Percentiles rank a stretch among this genome's conserved stretches.
Conservation (phyloP, 2,113 vertebrate genomes). For the Saccopteryx leptura region DNA sequence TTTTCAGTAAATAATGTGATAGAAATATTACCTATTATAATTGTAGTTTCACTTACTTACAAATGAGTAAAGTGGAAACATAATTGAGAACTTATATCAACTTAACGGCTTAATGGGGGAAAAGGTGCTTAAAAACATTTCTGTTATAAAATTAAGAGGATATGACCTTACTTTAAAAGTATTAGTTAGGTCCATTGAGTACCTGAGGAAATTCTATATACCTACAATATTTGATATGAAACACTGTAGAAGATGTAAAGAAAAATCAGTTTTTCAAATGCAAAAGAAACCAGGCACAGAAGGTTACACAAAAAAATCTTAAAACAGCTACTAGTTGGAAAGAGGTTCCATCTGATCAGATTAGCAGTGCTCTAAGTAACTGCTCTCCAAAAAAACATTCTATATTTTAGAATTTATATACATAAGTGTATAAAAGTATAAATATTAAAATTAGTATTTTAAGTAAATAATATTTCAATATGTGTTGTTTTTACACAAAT, state of each 20-base stretch:
- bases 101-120: not conserved
- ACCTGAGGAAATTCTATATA: not conserved
- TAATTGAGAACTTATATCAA: not conserved
- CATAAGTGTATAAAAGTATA: not conserved
- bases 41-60: not conserved
- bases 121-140: not conserved
- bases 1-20: not conserved
- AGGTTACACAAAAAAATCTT: not conserved
- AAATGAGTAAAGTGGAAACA: not conserved
- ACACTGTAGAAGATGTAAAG: not conserved
- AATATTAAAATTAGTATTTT: slow-evolving; percentile 13
- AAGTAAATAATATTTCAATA: not conserved
- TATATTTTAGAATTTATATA: not conserved
- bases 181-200: no score
- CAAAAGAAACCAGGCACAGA: not conserved
- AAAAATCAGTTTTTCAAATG: not conserved
- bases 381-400: not conserved
- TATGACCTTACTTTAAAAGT: not conserved
- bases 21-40: not conserved
- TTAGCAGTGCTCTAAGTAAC: not conserved
- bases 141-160: not conserved
- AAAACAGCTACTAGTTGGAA: not conserved
- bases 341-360: not conserved
- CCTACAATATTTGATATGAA: not conserved
- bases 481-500: not conserved